phyloP scores from a whole-genome alignment of 2,888 invertebrate genomes.

The Synanthedon formicaeformis region DNA sequence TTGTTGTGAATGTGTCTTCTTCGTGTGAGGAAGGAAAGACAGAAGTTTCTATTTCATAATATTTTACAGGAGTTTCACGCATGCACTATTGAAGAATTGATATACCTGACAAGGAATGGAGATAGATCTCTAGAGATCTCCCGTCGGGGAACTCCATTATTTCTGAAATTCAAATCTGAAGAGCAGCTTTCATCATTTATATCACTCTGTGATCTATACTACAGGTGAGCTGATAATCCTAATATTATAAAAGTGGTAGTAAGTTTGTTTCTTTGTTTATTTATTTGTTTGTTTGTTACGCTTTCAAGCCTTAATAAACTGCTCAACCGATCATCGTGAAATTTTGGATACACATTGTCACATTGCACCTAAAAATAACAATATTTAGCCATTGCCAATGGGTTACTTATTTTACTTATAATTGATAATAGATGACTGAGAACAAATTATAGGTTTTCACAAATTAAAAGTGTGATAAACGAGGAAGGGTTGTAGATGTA shows the following conservation, averaged over 20 bases:
- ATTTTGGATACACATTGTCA: no score
- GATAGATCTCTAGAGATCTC: slow-evolving; percentile 82
- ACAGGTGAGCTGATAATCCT: slow-evolving; percentile 61
- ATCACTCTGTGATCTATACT: slow-evolving; percentile 87
- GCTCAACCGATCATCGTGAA: no score
- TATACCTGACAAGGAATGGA: slow-evolving; percentile 80
- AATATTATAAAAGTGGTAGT: not conserved
- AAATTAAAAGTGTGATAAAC: no score
- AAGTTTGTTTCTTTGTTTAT: not conserved
- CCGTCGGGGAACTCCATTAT: slow-evolving; percentile 81
- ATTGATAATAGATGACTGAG: no score
- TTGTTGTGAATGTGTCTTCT: no score
- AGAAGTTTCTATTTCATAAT: slow-evolving; percentile 26
- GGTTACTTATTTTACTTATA: no score
- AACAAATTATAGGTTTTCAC: no score
- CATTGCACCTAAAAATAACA: no score
- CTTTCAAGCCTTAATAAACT: no score
- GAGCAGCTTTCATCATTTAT: slow-evolving; percentile 82
- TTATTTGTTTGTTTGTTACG: not conserved
- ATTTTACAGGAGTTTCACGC: slow-evolving; percentile 75
- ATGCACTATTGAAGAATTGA: slow-evolving; percentile 86
- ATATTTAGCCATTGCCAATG: no score
- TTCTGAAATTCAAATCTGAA: slow-evolving; percentile 77
- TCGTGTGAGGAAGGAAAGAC: no score
- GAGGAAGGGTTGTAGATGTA: no score